Evolutionary conservation across 1,140 invertebrate species (phyloP), one percentile per base, ranked within the genome.

Genomic region (Drosophila punjabiensis): DNA sequence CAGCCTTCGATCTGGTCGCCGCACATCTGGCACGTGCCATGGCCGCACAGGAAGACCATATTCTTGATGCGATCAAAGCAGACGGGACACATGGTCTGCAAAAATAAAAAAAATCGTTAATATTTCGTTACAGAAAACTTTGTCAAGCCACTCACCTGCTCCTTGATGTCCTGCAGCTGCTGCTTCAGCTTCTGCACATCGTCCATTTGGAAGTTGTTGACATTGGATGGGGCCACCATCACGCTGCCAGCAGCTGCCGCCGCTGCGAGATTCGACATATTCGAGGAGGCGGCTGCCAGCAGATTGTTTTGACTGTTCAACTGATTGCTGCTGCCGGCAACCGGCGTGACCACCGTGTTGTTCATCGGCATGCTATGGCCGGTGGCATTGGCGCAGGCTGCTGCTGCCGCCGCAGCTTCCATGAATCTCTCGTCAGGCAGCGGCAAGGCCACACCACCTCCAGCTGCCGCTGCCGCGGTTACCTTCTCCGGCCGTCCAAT

Each of bases 31-130:
- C 98, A 99, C 32, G 98, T 97, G 59, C 98, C 98, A 94, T 99
- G 98, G 10, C 98, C 98, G 94, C 98, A 99, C 6, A 99, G 95
- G 94, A 99, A 99, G 79, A 99, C 98, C 98, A 99, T 99, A 93
- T 99, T 99, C 94, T 99, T 99, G 84, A 99, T 94, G 28, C 98
- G 96, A 94, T 99, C 98, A 94, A 99, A 95, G 94, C 98, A 99
- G 52, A 99, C 98, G 5, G 98, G 98, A 92, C 98, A 99, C 96
- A 98, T 98, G 3, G 98, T 99, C 98, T 99, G 95, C 5, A 50
- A 95, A 95, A 20, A 2, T 10, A 5, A 14, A 28, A 8, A 33
- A 45, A 43, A 30, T 33, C 4, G 4, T 52, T n/a, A 9, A 28
- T 4, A 13, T 33, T 20, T 7, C 16, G 4, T 8, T 1, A 9